Base-by-base conservation (phyloP, 2,113 vertebrate genomes). In the Odocoileus hemionus region DNA sequence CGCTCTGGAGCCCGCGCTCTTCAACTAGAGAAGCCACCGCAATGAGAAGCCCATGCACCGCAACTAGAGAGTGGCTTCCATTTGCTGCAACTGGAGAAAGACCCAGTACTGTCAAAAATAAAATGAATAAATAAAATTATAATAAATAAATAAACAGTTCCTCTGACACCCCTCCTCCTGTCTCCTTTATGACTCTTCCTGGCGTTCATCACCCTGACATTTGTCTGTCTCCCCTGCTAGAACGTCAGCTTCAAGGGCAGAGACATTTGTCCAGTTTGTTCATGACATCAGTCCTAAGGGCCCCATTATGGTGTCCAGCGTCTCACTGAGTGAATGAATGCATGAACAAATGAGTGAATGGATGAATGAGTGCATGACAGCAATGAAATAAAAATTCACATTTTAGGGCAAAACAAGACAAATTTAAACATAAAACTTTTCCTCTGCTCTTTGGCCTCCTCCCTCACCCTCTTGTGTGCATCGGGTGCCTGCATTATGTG, bases 401-500 rank as follows among this genome's bases (percentile, higher is more conserved):
- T 36, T 83, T 83, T 83, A 54, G 52, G 80, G 80, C 11, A 54
- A 83, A 54, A 54, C 6, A 21, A 83, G 50, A 55, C 21, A 36
- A 36, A 83, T 19, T 52, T 36, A 25, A 25, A 14, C 50, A 36
- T 83, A 55, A 55, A 52, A 23, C 28, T 5, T 25, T 36, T 25
- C 50, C 80, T 54, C 80, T 83, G 80, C 80, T n/a, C 80, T 54
- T 54, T 83, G 50, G 33, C 33, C 33, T 83, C 19, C 80, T 52
- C 50, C 19, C 19, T 36, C 6, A 0, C 28, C 52, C 50, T 54
- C 33, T n/a, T 14, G 50, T 15, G 33, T 52, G 50, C 21, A 14
- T 15, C 0, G 1, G 11, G 6, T 6, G n/a, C 10, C 33, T n/a
- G 79, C 19, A 15, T 36, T 25, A 52, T 23, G 6, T 7, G 50